Base-by-base conservation (phyloP, 2,888 invertebrate species). In the Corbicula japonica region DNA sequence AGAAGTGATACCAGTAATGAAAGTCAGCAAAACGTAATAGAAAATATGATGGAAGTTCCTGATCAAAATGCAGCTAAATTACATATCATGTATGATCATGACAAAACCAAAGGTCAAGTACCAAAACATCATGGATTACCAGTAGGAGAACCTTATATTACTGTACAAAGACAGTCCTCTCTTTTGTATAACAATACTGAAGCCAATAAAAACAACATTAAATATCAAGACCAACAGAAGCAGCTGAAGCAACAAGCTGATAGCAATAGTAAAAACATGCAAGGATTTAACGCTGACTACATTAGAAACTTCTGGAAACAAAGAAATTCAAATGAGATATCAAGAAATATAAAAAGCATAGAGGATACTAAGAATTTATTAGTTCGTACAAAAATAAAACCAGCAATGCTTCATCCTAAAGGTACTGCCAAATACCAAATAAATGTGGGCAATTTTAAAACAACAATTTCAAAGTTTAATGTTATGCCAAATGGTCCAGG, bases 231-330 rank as follows among this genome's bases (percentile, higher is more conserved):
- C 21, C 15, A 50, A 26, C 21, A n/a, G 26, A 26, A 50, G 12
- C 18, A 50, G n/a, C 50, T 26, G 10, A 2, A 26, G n/a, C 1
- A 26, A 26, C 10, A 41, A 10, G 18, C 18, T 10, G 18, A 18
- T 12, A 41, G 12, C 10, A 18, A 41, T 12, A 18, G 18, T 18
- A 18, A 41, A 18, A 41, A 12, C 41, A 10, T 12, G 18, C 12
- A 50, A 34, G 28, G 35, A 8, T 63, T 63, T 15, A 50, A 50
- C 38, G 63, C 30, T 21, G 23, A 63, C 2, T 63, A 63, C 6
- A 63, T 63, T 23, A 48, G 48, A 63, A 50, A 63, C 18, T 63
- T 63, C 35, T 63, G 63, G 63, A 50, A 35, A 23, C 50, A 63
- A 50, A n/a, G n/a, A n/a, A n/a, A n/a, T n/a, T n/a, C n/a, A n/a